These are phyloP conservation scores for Smittia sp. DNA, from an alignment of 2,888 invertebrate species.

Conservation along the genomic window DNA sequence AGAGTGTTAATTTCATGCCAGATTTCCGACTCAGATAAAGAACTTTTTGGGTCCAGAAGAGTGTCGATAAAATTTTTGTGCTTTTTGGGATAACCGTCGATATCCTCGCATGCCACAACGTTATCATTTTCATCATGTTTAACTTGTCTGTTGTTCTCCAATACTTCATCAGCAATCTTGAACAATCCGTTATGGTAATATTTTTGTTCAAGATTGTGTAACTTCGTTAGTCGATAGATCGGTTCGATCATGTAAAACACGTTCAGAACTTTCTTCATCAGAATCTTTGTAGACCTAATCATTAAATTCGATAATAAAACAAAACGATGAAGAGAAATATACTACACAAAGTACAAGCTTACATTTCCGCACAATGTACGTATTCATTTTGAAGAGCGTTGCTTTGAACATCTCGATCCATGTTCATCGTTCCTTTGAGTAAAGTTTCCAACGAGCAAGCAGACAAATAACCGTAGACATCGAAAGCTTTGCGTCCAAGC, in stretches of 20 bases:
- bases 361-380: background rate
- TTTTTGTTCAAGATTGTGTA: background rate
- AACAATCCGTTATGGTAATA: background rate
- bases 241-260: background rate
- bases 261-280: background rate
- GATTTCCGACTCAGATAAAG: background rate
- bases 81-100: background rate
- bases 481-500: background rate
- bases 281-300: background rate
- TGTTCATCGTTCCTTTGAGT: background rate
- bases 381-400: background rate
- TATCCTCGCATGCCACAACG: too few species aligned
- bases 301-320: background rate
- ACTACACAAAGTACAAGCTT: too few species aligned
- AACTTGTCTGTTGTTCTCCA: background rate
- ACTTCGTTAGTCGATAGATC: background rate
- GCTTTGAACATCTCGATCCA: background rate
- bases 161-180: background rate
- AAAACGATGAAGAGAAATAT: too few species aligned
- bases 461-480: background rate
- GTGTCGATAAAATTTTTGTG: background rate
- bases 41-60: background rate
- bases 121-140: background rate
- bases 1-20: constrained; percentile 18
- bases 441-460: constrained; percentile 13